These are phyloP conservation scores for Uropetala carovei DNA, from an alignment of 2,888 invertebrate species.

Conservation along the genomic window DNA sequence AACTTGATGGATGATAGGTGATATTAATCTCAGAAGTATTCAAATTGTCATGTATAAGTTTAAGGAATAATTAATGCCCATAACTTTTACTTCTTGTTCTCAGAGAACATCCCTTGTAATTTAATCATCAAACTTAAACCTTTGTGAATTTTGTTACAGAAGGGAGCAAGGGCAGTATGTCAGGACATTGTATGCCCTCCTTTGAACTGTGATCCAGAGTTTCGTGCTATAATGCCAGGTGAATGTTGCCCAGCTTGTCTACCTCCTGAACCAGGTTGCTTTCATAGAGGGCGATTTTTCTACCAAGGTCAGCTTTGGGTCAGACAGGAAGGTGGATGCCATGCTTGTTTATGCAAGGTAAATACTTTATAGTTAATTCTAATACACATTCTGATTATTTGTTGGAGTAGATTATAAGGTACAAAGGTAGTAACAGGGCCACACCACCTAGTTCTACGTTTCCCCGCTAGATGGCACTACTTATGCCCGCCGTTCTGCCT, in stretches of 20 bases:
- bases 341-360: constrained; percentile 67
- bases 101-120: too few species aligned
- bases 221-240: constrained; percentile 61
- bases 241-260: constrained; percentile 66
- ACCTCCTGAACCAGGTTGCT: constrained; percentile 65
- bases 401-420: not conserved
- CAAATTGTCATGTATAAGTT: too few species aligned
- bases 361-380: not conserved
- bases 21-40: too few species aligned
- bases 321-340: constrained; percentile 65
- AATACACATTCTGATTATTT: not conserved
- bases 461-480: too few species aligned
- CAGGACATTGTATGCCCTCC: constrained; percentile 66
- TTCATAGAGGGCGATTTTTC: constrained; percentile 65
- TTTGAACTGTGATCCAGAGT: constrained; percentile 60
- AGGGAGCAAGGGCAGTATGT: constrained; percentile 68
- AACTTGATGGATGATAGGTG: too few species aligned
- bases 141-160: not conserved
- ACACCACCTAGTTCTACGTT: too few species aligned
- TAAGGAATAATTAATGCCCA: not conserved
- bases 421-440: too few species aligned
- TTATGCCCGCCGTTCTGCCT: too few species aligned
- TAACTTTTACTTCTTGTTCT: too few species aligned
- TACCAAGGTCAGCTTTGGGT: constrained; percentile 67
- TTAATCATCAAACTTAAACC: not conserved